Percentiles rank a stretch among this genome's conserved stretches.
These are phyloP conservation scores for Erinaceus europaeus DNA, from an alignment of 2,113 vertebrate species.

Conservation along the genomic window DNA sequence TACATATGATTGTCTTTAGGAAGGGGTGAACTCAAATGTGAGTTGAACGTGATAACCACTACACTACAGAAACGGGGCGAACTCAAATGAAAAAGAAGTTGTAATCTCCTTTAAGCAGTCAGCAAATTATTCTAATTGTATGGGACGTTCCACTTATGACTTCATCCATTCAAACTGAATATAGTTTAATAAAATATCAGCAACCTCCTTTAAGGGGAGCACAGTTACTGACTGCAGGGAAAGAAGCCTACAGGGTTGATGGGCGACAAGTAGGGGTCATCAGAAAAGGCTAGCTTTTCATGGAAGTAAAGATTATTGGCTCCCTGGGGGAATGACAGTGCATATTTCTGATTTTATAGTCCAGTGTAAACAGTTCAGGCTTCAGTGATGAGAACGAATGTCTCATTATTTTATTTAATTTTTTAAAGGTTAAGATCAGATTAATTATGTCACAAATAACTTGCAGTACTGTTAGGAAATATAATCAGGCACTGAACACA, in stretches of 20 bases:
- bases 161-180: neutral
- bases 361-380: neutral
- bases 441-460: too few species aligned
- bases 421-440: too few species aligned
- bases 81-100: neutral
- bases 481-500: too few species aligned
- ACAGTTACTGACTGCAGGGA: neutral
- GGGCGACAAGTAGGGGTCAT: neutral
- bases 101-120: neutral
- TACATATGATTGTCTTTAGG: neutral
- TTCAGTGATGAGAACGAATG: neutral
- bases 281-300: slow-evolving; percentile 19
- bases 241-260: neutral
- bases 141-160: neutral
- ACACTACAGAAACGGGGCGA: too few species aligned
- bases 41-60: too few species aligned
- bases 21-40: neutral
- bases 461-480: too few species aligned
- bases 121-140: neutral
- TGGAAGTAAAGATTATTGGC: neutral
- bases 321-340: neutral
- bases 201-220: neutral
- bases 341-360: neutral
- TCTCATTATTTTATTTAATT: too few species aligned
- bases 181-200: neutral